Evolutionary conservation across 2,888 invertebrate genomes (phyloP).

Genomic region (Carterocephalus palaemon): DNA sequence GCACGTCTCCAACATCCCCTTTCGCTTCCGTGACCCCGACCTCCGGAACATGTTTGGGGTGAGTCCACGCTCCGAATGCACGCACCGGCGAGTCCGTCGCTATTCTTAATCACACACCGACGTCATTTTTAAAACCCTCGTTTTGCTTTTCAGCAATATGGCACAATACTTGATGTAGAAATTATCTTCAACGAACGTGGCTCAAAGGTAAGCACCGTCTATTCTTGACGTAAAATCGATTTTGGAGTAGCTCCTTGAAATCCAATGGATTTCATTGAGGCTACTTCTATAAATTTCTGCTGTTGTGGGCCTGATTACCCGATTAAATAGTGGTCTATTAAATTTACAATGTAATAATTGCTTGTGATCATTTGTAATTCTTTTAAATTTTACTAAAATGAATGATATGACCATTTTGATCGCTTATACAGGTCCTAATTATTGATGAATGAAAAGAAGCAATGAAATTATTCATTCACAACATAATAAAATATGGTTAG

Average conservation of each 20-base stretch:
- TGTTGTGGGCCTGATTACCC: slow-evolving; percentile 16
- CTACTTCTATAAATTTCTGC: slow-evolving; percentile 34
- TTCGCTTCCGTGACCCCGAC: slow-evolving; percentile 99
- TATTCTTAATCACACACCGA: slow-evolving; percentile 37
- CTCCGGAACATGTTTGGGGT: slow-evolving; percentile 99
- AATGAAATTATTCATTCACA: too few species aligned
- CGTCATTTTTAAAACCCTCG: slow-evolving; percentile 28
- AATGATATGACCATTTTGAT: too few species aligned
- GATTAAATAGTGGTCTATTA: neutral
- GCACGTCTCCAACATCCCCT: slow-evolving; percentile 99
- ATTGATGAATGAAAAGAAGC: too few species aligned
- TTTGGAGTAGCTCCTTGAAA: slow-evolving; percentile 60
- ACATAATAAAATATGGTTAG: too few species aligned
- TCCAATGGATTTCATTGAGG: slow-evolving; percentile 57
- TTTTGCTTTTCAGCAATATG: slow-evolving; percentile 94
- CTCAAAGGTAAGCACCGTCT: slow-evolving; percentile 93
- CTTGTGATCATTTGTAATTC: slow-evolving; percentile 3
- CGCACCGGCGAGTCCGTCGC: slow-evolving; percentile 6
- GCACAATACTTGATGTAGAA: slow-evolving; percentile 99
- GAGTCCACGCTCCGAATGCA: slow-evolving; percentile 63
- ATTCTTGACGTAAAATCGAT: slow-evolving; percentile 12
- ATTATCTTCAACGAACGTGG: slow-evolving; percentile 99
- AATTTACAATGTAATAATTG: slow-evolving; percentile 5
- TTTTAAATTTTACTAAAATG: too few species aligned
- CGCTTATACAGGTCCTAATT: too few species aligned